These are phyloP conservation scores for Hydractinia echinata DNA, from an alignment of 30 jellyfish, hydroid and myxozoan species.

Conservation along the genomic window DNA sequence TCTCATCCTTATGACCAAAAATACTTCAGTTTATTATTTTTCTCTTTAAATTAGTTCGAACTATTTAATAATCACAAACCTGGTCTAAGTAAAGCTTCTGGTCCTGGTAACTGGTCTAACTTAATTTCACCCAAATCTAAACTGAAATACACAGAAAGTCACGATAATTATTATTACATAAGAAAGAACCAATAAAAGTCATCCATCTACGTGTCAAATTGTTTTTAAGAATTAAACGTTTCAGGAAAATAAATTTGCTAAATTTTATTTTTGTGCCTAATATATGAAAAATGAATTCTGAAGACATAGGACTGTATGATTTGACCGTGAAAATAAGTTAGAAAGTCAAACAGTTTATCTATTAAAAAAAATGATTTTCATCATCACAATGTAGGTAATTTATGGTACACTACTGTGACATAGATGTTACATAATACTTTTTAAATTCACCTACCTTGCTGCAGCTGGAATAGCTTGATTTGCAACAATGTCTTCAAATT, in stretches of 20 bases:
- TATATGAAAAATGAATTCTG: too few species aligned
- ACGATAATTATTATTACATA: too few species aligned
- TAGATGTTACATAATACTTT: not conserved
- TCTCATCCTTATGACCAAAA: too few species aligned
- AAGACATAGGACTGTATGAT: too few species aligned
- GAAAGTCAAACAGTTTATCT: too few species aligned
- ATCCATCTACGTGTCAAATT: not conserved
- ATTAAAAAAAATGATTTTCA: too few species aligned
- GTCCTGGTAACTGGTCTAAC: conserved; percentile 87
- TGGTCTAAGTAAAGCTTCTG: conserved; percentile 72
- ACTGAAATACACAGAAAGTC: conserved; percentile 26
- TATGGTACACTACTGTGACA: too few species aligned
- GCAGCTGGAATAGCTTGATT: conserved; percentile 97
- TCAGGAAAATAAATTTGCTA: not conserved
- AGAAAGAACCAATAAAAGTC: not conserved
- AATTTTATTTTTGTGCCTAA: not conserved
- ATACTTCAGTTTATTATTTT: too few species aligned
- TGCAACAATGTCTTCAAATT: conserved; percentile 82
- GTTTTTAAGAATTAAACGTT: not conserved
- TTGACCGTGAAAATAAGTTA: too few species aligned
- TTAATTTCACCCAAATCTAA: conserved; percentile 89
- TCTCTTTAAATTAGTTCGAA: too few species aligned
- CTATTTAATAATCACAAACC: conserved; percentile 52
- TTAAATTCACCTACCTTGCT: conserved; percentile 47
- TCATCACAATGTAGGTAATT: too few species aligned